Evolutionary conservation across 2,888 invertebrate genomes (phyloP), one percentile per base, ranked within the genome.

Genomic region (Pseudococcus viburni): DNA sequence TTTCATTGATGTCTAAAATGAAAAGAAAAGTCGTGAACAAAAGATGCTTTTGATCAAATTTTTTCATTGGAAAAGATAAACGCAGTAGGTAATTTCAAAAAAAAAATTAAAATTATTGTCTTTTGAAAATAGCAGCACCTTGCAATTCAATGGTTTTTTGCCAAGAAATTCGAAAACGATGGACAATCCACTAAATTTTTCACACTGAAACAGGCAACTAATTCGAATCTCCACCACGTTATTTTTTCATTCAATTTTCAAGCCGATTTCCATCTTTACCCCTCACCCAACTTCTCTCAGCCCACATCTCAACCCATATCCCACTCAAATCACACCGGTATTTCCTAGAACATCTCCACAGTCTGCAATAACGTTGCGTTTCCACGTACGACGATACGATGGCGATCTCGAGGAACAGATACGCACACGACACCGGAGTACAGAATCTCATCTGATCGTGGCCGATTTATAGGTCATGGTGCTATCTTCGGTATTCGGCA

Each of bases 391-490:
- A n/a, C n/a, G 17, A 55, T 51, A 0, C 64, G 19, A 64, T 22
- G 19, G 19, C 22, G 22, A 64, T 64, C 64, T 64, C 64, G 3
- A 9, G 64, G 64, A 22, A 64, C 22, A 64, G 64, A 64, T 64
- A 64, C 12, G 22, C 22, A 64, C 22, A 22, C 7, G 8, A 22
- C 22, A 22, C 11, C 22, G 22, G 1, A 19, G 64, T 7, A 22
- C 0, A 7, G 9, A 1, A 64, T 64, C 64, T 64, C 64, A 64
- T 64, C 64, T 19, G 22, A 64, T 64, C 64, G 19, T 64, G 64
- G 64, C 22, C 64, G 19, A 22, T 64, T 64, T 64, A 64, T 64
- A 64, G 64, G 64, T 64, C 64, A 64, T 64, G 64, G 64, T 64
- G 64, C 22, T 22, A 64, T 64, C 64, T 9, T 8, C 4, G 22